Conservation (phyloP, 2,113 vertebrate genomes). For the Ibidorhyncha struthersii region DNA sequence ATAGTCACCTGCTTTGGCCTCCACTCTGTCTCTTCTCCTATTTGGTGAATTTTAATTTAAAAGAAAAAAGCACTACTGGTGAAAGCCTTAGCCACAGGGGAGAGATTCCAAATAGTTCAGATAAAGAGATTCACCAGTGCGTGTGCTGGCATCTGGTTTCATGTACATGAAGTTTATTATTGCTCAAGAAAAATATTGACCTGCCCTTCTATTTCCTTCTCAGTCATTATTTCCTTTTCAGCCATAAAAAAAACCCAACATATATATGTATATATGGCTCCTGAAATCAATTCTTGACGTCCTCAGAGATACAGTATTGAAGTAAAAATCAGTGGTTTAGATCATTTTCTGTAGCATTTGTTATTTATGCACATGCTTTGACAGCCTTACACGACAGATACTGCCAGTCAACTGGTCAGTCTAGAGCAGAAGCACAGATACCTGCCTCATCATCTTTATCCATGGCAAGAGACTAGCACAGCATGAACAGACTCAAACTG, state of each 20-base stretch:
- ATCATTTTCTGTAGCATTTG: background rate
- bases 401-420: background rate
- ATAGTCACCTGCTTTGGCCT: background rate
- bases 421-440: background rate
- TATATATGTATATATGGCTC: background rate
- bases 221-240: background rate
- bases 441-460: background rate
- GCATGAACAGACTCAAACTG: background rate
- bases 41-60: background rate
- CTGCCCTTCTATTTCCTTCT: background rate
- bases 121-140: background rate
- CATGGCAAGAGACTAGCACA: background rate
- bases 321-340: background rate
- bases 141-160: background rate
- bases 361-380: background rate
- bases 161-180: background rate
- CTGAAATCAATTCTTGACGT: background rate
- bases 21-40: background rate
- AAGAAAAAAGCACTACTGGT: background rate
- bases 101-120: background rate
- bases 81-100: background rate
- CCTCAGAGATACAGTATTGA: background rate
- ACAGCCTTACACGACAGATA: background rate
- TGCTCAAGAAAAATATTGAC: background rate
- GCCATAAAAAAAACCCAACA: background rate